Conservation (phyloP, 2,797 vertebrate species). For the Vespertilio murinus region DNA sequence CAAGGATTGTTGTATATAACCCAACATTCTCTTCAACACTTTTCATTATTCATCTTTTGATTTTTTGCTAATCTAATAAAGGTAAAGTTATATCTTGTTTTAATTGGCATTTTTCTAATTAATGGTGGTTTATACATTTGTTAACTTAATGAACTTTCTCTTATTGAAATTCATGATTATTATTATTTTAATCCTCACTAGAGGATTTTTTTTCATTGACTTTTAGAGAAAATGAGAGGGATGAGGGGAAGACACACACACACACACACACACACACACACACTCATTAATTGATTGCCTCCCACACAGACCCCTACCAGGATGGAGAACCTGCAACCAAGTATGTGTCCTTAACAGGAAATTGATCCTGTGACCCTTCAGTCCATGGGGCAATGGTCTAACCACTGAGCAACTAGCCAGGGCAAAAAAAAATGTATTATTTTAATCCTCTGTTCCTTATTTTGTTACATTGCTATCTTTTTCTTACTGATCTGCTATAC, state of each 20-base stretch:
- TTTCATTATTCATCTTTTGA: neutral
- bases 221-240: no score
- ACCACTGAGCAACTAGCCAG: no score
- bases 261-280: no score
- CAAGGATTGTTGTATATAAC: neutral
- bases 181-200: no score
- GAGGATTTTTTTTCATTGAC: no score
- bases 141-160: neutral
- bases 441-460: neutral
- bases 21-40: neutral
- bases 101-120: slow-evolving; percentile 5
- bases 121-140: neutral
- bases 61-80: neutral
- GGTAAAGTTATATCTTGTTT: neutral
- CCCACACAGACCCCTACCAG: no score
- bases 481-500: neutral
- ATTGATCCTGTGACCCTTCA: no score
- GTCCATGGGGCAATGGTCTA: no score
- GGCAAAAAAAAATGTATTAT: neutral
- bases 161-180: neutral
- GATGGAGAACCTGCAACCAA: no score
- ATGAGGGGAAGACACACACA: no score
- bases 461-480: neutral
- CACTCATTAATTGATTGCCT: no score
- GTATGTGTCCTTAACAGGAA: no score